Evolutionary conservation across 1,140 invertebrate species (phyloP), one percentile per base, ranked within the genome.

Genomic region (Drosophila bifasciata): DNA sequence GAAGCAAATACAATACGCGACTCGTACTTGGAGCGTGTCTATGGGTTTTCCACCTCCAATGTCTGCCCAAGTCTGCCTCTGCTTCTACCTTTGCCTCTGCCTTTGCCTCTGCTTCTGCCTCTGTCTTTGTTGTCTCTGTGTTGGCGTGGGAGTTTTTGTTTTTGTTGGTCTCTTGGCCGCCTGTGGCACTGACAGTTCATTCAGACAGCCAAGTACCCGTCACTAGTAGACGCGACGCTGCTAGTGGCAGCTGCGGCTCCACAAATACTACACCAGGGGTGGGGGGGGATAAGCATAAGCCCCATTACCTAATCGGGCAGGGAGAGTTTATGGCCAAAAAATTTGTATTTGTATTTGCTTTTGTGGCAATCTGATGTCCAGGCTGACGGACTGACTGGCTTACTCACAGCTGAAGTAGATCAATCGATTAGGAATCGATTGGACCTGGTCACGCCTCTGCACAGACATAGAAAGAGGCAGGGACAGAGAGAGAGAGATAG

Each of bases 71-170:
- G 28, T 60, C 57, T 52, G 15, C 11, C 46, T 70, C 55, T 46
- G 15, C 53, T 9, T 63, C n/a, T 60, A 53, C 60, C 41, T 64
- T 13, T 50, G 25, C 66, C 45, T 61, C 45, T 49, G 28, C 45
- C 28, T 57, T 49, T 51, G 15, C 13, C 43, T 74, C 55, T 53
- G n/a, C 57, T 7, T 63, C 16, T 60, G 53, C 56, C 41, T 70
- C 21, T 46, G 25, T 69, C 49, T 64, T 46, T 49, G 17, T 67
- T 46, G 25, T 69, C 49, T 64, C 50, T 49, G 17, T 67, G 36
- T 59, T 57, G 72, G 67, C 80, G 80, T 85, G 81, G 80, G 80
- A 85, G 80, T 86, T 85, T 84, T 62, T 43, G 62, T 62, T 73
- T 72, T 79, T 73, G 75, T 79, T 71, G 39, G 68, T 84, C 58